A percentile compares a stretch with the other conserved stretches of the same genome.
phyloP scores from a whole-genome alignment of 1,140 invertebrate genomes.

The Drosophila miranda region DNA sequence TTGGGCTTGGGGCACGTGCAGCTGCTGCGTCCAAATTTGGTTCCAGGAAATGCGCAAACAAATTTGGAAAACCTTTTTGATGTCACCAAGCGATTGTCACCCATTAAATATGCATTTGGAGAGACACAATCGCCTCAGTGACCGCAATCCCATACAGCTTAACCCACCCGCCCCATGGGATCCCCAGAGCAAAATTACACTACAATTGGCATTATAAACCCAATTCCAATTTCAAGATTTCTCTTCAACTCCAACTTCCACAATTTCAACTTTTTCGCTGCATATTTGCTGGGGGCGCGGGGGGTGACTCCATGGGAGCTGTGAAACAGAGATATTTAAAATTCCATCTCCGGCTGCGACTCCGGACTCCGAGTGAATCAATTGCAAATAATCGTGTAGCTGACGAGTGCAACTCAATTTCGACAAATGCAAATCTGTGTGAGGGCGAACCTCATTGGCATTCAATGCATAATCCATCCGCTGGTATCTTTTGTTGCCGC shows the following conservation, averaged over 20 bases:
- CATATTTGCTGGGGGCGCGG: slow-evolving; percentile 26
- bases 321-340: slow-evolving; percentile 51
- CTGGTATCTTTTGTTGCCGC: background rate
- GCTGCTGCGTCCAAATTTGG: slow-evolving; percentile 39
- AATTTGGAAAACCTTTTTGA: slow-evolving; percentile 16
- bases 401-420: slow-evolving; percentile 55
- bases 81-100: slow-evolving; percentile 12
- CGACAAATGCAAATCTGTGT: slow-evolving; percentile 58
- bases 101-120: slow-evolving; percentile 41
- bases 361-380: slow-evolving; percentile 27
- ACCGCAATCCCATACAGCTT: slow-evolving; percentile 61
- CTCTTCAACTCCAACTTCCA: slow-evolving; percentile 47
- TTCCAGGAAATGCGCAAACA: slow-evolving; percentile 49
- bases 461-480: slow-evolving; percentile 23
- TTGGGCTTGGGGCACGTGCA: slow-evolving; percentile 56
- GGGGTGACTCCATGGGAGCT: slow-evolving; percentile 15
- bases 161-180: slow-evolving; percentile 18
- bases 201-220: slow-evolving; percentile 49
- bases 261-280: slow-evolving; percentile 36
- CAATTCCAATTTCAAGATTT: slow-evolving; percentile 63
- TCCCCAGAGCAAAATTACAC: slow-evolving; percentile 60
- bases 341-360: slow-evolving; percentile 30
- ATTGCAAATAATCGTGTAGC: slow-evolving; percentile 30
- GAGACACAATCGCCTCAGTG: slow-evolving; percentile 24
- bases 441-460: slow-evolving; percentile 30